phyloP scores from a whole-genome alignment of 2,113 vertebrate species.

The Oncorhynchus tshawytscha region DNA sequence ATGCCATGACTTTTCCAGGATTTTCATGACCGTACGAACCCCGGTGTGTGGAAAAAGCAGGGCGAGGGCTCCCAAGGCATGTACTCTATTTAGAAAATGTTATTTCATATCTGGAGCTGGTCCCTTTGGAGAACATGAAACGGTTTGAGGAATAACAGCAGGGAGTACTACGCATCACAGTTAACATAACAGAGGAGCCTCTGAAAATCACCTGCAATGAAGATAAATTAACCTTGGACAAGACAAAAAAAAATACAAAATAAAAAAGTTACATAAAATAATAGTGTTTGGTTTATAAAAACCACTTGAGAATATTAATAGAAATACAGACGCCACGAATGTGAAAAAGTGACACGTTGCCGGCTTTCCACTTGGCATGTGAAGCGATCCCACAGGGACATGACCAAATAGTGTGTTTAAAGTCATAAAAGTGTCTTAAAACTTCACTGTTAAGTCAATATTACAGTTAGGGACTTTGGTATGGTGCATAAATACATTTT shows the following conservation, averaged over 20 bases:
- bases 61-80: constrained; percentile 21
- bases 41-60: constrained; percentile 34
- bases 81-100: constrained; percentile 22
- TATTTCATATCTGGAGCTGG: constrained; percentile 40
- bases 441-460: background rate
- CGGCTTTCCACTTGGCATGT: constrained; percentile 14
- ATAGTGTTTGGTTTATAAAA: background rate
- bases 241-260: background rate
- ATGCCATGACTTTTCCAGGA: too few relatives aligned
- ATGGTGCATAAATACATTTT: constrained; percentile 9
- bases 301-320: background rate
- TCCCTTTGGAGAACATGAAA: constrained; percentile 29
- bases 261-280: background rate
- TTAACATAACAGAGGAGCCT: background rate
- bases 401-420: background rate
- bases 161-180: background rate
- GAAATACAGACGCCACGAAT: background rate
- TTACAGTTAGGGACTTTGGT: constrained; percentile 2
- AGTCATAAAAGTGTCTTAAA: background rate
- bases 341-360: constrained; percentile 1
- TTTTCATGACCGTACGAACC: constrained; percentile 11
- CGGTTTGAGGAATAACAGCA: background rate
- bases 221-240: background rate
- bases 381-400: background rate
- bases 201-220: background rate